Evolutionary conservation across 2,888 invertebrate species (phyloP), one percentile per base, ranked within the genome.

Genomic region (Thereva nobilitata): DNA sequence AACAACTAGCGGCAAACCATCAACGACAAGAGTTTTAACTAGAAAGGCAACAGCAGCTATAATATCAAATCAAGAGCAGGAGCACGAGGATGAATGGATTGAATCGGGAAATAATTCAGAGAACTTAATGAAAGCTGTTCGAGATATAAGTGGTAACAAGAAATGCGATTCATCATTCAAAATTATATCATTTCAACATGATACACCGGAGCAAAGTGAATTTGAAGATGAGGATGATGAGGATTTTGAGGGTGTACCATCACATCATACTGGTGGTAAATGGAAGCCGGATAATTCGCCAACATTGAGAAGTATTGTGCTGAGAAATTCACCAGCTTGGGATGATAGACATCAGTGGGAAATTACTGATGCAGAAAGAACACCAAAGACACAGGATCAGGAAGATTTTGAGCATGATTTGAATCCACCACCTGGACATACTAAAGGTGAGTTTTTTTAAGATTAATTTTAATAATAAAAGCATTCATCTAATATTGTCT

Each of bases 371-470:
- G 70, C 70, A 41, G 45, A 66, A n/a, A 54, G 41, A 9, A 9
- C 53, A 8, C 8, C 3, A 8, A 53, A 66, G 38, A 50, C 45
- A 44, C 37, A 52, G 4, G 57, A 66, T 4, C 49, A 56, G 34
- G 83, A 83, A 12, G 83, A 84, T 64, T 57, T 45, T 8, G 67
- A 71, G 49, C 82, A 84, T 74, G 83, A 83, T 72, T 83, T 82
- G 63, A 84, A 84, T 71, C 90, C 89, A 2, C 89, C 89, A 0
- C 87, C 88, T 3, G 86, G 85, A 45, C 86, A 91, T 73, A 90
- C 90, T 0, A 87, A 87, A 76, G 91, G 91, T 0, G 35, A 63
- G 35, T 50, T 37, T 38, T 38, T 38, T 9, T 56, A 23, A 12
- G n/a, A 4, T 23, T 8, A 50, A 23, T 40, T 45, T 45, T 44